Evolutionary conservation across 1,140 invertebrate species (phyloP).

Genomic region (Formica selysi): DNA sequence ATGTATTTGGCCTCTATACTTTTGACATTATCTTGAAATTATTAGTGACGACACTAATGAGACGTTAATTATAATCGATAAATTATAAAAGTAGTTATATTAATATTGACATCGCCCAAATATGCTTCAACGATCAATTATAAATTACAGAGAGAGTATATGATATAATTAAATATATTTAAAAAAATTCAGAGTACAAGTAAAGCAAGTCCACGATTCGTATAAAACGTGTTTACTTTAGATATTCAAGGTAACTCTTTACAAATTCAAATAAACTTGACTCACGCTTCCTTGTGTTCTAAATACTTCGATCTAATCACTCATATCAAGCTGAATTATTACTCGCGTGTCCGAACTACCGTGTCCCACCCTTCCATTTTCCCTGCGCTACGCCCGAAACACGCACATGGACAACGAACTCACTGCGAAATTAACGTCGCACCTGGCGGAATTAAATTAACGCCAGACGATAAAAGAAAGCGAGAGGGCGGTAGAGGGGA

Average conservation of each 20-base stretch:
- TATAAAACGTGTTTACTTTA: too few relatives aligned
- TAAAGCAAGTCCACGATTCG: background rate
- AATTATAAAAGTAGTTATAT: background rate
- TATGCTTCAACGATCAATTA: background rate
- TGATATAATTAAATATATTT: background rate
- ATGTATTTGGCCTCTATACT: background rate
- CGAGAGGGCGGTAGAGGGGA: background rate
- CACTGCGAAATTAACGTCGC: slow-evolving; percentile 51
- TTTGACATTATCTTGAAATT: background rate
- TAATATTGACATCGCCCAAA: background rate
- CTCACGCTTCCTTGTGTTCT: background rate
- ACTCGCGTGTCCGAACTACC: slow-evolving; percentile 36
- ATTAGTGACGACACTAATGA: background rate
- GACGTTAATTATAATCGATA: background rate
- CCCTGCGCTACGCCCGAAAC: slow-evolving; percentile 5
- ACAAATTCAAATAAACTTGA: background rate
- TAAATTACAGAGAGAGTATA: background rate
- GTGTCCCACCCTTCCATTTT: background rate
- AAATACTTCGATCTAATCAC: slow-evolving; percentile 10
- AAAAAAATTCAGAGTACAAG: background rate
- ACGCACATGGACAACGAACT: slow-evolving; percentile 47
- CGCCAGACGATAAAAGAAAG: slow-evolving; percentile 44
- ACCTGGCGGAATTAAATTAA: slow-evolving; percentile 66
- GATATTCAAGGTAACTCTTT: slow-evolving; percentile 6
- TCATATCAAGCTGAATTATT: slow-evolving; percentile 26